phyloP scores from a whole-genome alignment of 2,113 vertebrate species.

The Corythaixoides concolor region DNA sequence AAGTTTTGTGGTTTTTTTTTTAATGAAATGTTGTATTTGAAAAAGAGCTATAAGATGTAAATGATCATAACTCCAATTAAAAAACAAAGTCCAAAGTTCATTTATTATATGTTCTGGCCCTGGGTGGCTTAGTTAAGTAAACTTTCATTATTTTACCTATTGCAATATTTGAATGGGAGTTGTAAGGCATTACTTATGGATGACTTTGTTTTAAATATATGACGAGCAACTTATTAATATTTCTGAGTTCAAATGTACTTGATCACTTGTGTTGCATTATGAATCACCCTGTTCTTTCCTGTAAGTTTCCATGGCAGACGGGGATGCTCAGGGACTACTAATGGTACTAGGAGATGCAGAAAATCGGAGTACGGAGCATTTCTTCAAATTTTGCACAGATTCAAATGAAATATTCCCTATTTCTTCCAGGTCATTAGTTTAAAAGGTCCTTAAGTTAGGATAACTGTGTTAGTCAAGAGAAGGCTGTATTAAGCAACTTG shows the following conservation, averaged over 20 bases:
- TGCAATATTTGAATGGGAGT: slow-evolving; percentile 33
- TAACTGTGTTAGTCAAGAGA: slow-evolving; percentile 56
- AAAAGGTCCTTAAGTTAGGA: slow-evolving; percentile 66
- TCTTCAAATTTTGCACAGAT: slow-evolving; percentile 42
- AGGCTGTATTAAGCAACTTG: slow-evolving; percentile 44
- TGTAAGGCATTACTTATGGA: slow-evolving; percentile 24
- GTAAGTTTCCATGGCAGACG: slow-evolving; percentile 33
- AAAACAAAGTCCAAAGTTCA: neutral
- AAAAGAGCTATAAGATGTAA: neutral
- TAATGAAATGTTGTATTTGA: neutral
- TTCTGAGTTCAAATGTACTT: slow-evolving; percentile 38
- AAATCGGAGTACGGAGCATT: neutral
- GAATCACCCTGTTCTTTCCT: slow-evolving; percentile 43
- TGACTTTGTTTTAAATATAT: slow-evolving; percentile 56
- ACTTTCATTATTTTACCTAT: neutral
- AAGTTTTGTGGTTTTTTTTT: neutral
- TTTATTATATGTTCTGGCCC: neutral
- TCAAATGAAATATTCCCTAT: slow-evolving; percentile 34
- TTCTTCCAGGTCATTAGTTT: slow-evolving; percentile 64
- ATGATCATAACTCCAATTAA: neutral
- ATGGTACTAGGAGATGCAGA: slow-evolving; percentile 12
- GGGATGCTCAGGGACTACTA: slow-evolving; percentile 33
- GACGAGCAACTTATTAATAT: slow-evolving; percentile 53
- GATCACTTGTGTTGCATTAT: slow-evolving; percentile 55
- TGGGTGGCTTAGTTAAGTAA: neutral